phyloP scores from a whole-genome alignment of 2,113 vertebrate genomes.

The Lepus timidus region DNA sequence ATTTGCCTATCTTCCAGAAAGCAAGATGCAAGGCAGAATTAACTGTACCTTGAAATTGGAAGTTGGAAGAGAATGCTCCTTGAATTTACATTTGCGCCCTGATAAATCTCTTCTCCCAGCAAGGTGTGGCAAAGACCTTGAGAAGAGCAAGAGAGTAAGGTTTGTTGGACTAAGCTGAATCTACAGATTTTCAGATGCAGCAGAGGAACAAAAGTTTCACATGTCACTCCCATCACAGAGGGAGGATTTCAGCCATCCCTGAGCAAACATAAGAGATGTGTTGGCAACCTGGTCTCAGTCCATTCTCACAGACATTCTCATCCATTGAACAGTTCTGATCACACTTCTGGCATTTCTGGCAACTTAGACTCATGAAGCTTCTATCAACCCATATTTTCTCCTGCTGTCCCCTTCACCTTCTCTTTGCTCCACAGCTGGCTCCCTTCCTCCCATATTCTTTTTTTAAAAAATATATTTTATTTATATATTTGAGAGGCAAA shows the following conservation, averaged over 20 bases:
- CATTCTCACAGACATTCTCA: neutral
- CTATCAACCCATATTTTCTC: no score
- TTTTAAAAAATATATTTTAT: no score
- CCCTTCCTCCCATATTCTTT: neutral
- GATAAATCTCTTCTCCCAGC: neutral
- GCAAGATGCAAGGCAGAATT: neutral
- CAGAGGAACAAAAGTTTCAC: neutral
- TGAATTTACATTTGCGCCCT: neutral
- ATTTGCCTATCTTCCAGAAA: neutral
- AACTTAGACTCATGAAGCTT: neutral
- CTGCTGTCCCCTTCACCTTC: neutral
- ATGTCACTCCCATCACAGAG: no score
- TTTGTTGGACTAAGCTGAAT: neutral
- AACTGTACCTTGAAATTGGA: neutral
- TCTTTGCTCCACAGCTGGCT: rapidly evolving
- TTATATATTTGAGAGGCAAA: no score
- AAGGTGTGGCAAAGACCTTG: neutral
- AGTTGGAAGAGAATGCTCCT: neutral
- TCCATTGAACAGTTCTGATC: neutral
- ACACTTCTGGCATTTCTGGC: neutral
- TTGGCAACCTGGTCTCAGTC: no score
- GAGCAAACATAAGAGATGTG: neutral
- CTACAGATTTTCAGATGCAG: neutral
- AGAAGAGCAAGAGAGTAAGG: neutral
- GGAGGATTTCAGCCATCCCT: neutral